Conservation (phyloP, 2,888 invertebrate genomes). For the Agonopterix alstromeriana region DNA sequence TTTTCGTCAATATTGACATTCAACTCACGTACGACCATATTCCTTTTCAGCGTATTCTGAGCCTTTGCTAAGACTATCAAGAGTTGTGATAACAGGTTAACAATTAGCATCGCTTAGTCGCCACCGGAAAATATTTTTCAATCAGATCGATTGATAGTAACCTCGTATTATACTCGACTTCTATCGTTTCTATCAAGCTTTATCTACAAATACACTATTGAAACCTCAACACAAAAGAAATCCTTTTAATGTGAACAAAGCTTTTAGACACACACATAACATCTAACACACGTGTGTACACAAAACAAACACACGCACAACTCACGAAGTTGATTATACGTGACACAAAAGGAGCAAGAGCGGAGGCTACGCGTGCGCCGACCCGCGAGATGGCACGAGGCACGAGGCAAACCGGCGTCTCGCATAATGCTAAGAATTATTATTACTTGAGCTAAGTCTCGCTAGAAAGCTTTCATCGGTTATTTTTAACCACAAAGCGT, state of each 20-base stretch:
- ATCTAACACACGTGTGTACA: conserved; percentile 38
- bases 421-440: conserved; percentile 11
- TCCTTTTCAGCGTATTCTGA: no score
- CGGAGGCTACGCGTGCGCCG: conserved; percentile 73
- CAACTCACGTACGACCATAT: no score
- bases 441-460: neutral
- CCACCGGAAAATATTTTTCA: no score
- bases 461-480: neutral
- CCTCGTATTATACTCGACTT: no score
- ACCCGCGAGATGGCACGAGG: conserved; percentile 69
- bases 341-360: conserved; percentile 69
- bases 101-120: no score
- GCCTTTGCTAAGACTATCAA: no score
- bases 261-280: conserved; percentile 18
- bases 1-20: no score
- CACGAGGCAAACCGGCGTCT: conserved; percentile 34
- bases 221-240: conserved; percentile 22
- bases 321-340: conserved; percentile 45
- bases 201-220: no score
- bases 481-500: neutral
- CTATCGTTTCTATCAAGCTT: no score
- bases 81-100: no score
- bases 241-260: conserved; percentile 19
- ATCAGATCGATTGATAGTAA: no score
- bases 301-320: conserved; percentile 21